phyloP scores from a whole-genome alignment of 1,140 invertebrate genomes.

The Gryon sp. region DNA sequence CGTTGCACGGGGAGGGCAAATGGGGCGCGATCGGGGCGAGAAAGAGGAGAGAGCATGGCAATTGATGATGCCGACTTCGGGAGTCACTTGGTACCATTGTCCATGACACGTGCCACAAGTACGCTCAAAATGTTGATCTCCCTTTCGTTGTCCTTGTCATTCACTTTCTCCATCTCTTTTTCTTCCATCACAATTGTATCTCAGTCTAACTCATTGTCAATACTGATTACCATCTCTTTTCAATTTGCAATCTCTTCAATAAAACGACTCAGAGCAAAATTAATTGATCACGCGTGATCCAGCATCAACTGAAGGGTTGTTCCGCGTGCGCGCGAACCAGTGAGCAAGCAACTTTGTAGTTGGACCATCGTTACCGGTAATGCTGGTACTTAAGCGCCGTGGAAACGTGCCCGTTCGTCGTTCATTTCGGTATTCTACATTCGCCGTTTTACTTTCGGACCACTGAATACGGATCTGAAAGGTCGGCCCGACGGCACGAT shows the following conservation, averaged over 20 bases:
- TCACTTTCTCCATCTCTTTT: too few species aligned
- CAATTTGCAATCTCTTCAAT: constrained; percentile 31
- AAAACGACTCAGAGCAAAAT: constrained; percentile 71
- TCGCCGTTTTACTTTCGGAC: constrained; percentile 63
- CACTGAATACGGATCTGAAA: constrained; percentile 65
- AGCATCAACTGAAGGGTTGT: constrained; percentile 72
- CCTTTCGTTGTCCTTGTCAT: too few species aligned
- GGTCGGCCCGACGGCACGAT: constrained; percentile 55
- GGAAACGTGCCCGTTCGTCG: constrained; percentile 60
- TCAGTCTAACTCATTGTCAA: not conserved
- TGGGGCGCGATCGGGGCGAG: constrained; percentile 70
- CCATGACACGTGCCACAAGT: constrained; percentile 73
- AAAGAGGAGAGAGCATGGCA: constrained; percentile 71
- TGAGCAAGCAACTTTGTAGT: too few species aligned
- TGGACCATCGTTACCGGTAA: constrained; percentile 38
- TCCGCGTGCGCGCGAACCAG: constrained; percentile 15
- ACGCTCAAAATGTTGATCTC: constrained; percentile 47
- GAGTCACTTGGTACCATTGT: constrained; percentile 76
- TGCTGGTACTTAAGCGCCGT: constrained; percentile 65
- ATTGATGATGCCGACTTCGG: constrained; percentile 74
- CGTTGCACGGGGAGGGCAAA: too few species aligned
- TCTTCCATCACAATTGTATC: too few species aligned
- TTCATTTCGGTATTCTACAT: constrained; percentile 63
- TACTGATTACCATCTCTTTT: not conserved
- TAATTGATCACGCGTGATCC: constrained; percentile 78